These are phyloP conservation scores for Apodemus speciosus DNA, from an alignment of 2,113 vertebrate species.

Conservation along the genomic window DNA sequence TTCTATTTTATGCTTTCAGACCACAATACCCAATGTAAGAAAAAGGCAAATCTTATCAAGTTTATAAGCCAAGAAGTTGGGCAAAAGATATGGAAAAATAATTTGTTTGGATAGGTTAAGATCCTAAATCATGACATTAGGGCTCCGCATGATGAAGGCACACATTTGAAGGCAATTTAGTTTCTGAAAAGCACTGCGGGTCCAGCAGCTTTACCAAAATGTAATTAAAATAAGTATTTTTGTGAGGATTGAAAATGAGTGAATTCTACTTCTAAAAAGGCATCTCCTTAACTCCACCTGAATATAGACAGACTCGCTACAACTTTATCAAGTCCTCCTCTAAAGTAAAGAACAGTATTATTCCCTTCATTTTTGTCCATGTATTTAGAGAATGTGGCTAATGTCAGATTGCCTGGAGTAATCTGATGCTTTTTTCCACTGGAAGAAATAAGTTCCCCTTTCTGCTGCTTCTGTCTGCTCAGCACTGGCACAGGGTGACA, in stretches of 20 bases:
- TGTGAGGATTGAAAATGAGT: constrained; percentile 30
- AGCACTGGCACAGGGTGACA: constrained; percentile 27
- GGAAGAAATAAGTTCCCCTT: constrained; percentile 41
- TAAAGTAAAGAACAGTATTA: not conserved
- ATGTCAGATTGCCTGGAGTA: constrained; percentile 8
- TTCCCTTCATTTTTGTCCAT: not conserved
- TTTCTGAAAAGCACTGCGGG: constrained; percentile 40
- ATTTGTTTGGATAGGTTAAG: constrained; percentile 44
- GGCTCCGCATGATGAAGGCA: constrained; percentile 32
- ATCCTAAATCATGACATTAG: constrained; percentile 59
- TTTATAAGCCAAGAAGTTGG: constrained; percentile 52
- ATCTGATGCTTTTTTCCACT: constrained; percentile 44
- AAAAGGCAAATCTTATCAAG: constrained; percentile 66
- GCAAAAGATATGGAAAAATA: constrained; percentile 51
- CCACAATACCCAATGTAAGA: constrained; percentile 43
- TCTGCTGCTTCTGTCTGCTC: constrained; percentile 44
- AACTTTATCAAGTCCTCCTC: not conserved
- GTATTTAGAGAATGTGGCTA: not conserved
- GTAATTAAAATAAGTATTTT: constrained; percentile 12
- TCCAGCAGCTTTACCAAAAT: not conserved
- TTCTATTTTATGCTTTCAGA: constrained; percentile 57
- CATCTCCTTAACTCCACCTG: not conserved
- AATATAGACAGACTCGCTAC: not conserved
- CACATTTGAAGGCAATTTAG: constrained; percentile 41
- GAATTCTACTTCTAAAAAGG: constrained; percentile 34